Evolutionary conservation across 2,797 vertebrate species (phyloP).

Genomic region (Danio aesculapii): DNA sequence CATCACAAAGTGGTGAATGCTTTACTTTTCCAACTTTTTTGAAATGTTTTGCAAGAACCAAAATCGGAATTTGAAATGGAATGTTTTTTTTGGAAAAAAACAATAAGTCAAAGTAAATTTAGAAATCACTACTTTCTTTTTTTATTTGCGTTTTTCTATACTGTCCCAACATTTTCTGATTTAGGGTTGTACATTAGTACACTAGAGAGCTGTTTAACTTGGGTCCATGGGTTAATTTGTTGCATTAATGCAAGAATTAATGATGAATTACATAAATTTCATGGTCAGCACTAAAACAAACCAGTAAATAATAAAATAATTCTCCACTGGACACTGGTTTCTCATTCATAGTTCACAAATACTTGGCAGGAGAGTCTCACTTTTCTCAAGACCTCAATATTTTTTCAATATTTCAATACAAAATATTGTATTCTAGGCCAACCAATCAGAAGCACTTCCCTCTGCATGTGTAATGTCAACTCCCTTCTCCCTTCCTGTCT

Average conservation of each 20-base stretch:
- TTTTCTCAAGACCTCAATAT: conserved; percentile 50
- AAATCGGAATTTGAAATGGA: too few relatives aligned
- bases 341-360: conserved; percentile 33
- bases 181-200: too few relatives aligned
- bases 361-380: conserved; percentile 44
- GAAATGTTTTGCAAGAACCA: too few relatives aligned
- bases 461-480: conserved; percentile 60
- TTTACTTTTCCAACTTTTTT: too few relatives aligned
- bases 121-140: too few relatives aligned
- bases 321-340: conserved; percentile 23
- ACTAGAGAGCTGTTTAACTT: too few relatives aligned
- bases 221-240: not conserved
- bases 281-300: not conserved
- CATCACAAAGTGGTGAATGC: too few relatives aligned
- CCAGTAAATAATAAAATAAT: conserved; percentile 7
- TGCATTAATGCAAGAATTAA: not conserved
- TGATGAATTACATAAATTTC: not conserved
- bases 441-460: conserved; percentile 46
- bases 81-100: too few relatives aligned
- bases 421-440: conserved; percentile 53
- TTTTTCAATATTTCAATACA: too few relatives aligned
- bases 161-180: too few relatives aligned
- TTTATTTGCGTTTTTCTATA: too few relatives aligned
- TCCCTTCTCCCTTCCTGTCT: conserved; percentile 60
- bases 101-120: too few relatives aligned